Evolutionary conservation across 2,113 vertebrate species (phyloP).

Genomic region (Heterocephalus glaber): DNA sequence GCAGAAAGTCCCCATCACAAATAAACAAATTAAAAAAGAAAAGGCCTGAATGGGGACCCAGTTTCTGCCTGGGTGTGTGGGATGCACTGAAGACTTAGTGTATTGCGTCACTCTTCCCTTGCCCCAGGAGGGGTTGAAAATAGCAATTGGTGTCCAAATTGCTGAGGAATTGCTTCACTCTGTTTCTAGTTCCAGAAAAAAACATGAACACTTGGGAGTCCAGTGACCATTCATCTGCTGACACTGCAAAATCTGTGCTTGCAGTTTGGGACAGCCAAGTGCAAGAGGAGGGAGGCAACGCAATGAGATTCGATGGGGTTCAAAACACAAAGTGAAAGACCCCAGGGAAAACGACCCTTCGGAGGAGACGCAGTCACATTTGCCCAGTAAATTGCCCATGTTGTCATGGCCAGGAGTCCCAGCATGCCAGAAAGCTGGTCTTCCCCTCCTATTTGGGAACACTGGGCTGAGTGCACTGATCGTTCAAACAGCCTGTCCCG

Average conservation of each 20-base stretch:
- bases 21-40: slow-evolving; percentile 73
- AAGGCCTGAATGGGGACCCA: background rate
- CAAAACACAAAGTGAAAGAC: background rate
- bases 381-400: background rate
- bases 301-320: background rate
- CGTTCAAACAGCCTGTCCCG: background rate
- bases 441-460: background rate
- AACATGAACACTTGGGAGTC: background rate
- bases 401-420: background rate
- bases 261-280: background rate
- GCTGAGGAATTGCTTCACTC: slow-evolving; percentile 39
- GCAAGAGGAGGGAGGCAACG: background rate
- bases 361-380: too few relatives aligned
- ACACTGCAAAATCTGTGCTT: background rate
- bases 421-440: background rate
- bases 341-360: background rate
- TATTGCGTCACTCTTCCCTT: background rate
- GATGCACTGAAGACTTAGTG: slow-evolving; percentile 19
- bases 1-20: slow-evolving; percentile 66
- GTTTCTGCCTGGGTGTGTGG: background rate
- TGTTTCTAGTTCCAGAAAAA: slow-evolving; percentile 25
- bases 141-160: slow-evolving; percentile 17
- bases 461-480: background rate
- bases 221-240: background rate
- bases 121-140: slow-evolving; percentile 49